These are phyloP conservation scores for Polyodon spathula DNA, from an alignment of 2,113 vertebrate species.

Conservation along the genomic window DNA sequence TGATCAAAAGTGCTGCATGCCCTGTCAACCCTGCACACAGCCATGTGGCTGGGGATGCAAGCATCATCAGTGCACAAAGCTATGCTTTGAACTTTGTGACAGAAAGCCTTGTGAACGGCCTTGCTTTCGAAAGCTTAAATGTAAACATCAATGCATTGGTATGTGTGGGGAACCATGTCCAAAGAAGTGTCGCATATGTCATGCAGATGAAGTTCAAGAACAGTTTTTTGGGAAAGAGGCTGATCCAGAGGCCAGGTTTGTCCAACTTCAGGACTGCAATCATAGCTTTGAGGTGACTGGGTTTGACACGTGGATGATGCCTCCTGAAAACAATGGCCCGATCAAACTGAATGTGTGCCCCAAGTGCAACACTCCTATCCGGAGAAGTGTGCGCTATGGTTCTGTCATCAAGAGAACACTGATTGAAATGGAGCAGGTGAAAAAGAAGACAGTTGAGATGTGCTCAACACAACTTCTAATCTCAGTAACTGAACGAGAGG, in stretches of 20 bases:
- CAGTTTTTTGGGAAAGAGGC: slow-evolving; percentile 27
- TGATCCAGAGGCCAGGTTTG: slow-evolving; percentile 22
- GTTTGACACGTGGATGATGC: slow-evolving; percentile 28
- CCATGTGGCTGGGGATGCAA: slow-evolving; percentile 26
- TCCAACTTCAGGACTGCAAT: slow-evolving; percentile 27
- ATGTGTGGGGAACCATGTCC: slow-evolving; percentile 32
- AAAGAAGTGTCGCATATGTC: slow-evolving; percentile 27
- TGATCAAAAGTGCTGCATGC: slow-evolving; percentile 14
- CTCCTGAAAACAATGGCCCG: background rate
- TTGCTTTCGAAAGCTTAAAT: slow-evolving; percentile 18
- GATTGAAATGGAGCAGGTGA: slow-evolving; percentile 23
- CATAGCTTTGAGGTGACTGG: slow-evolving; percentile 31
- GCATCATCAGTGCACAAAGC: slow-evolving; percentile 21
- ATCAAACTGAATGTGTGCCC: slow-evolving; percentile 27
- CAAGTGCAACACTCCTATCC: slow-evolving; percentile 27
- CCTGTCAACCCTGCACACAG: slow-evolving; percentile 22
- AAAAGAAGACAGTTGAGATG: slow-evolving; percentile 13
- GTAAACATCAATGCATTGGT: slow-evolving; percentile 27
- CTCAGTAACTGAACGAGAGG: background rate
- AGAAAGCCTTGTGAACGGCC: slow-evolving; percentile 22
- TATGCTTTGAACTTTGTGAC: slow-evolving; percentile 28
- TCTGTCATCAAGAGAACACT: slow-evolving; percentile 17
- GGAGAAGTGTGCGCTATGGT: slow-evolving; percentile 23
- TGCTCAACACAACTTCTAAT: background rate
- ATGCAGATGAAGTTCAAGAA: slow-evolving; percentile 26